A percentile compares a stretch with the other conserved stretches of the same genome.
phyloP scores from a whole-genome alignment of 2,113 vertebrate genomes.

The Aphyosemion australe region DNA sequence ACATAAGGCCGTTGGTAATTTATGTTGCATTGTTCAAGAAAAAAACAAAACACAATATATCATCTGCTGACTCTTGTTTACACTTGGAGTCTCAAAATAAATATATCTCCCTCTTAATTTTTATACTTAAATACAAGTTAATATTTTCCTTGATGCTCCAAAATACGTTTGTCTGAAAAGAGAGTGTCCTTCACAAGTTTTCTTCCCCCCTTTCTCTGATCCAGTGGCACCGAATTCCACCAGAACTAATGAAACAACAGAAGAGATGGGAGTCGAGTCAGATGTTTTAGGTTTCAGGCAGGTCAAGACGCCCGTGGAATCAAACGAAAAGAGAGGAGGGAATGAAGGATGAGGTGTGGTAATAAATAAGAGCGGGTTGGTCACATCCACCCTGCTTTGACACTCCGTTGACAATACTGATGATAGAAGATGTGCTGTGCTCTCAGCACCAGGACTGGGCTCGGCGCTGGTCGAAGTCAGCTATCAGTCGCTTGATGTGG shows the following conservation, averaged over 20 bases:
- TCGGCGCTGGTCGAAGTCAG: slow-evolving; percentile 85
- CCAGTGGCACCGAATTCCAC: slow-evolving; percentile 55
- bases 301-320: slow-evolving; percentile 72
- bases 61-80: slow-evolving; percentile 67
- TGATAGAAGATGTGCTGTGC: slow-evolving; percentile 38
- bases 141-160: slow-evolving; percentile 76
- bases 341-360: slow-evolving; percentile 48
- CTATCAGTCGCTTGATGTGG: slow-evolving; percentile 89
- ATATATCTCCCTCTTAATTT: slow-evolving; percentile 75
- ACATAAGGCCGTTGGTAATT: slow-evolving; percentile 69
- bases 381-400: slow-evolving; percentile 40
- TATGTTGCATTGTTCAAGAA: slow-evolving; percentile 86
- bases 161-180: slow-evolving; percentile 68
- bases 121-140: slow-evolving; percentile 77
- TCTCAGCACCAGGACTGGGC: slow-evolving; percentile 78
- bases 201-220: slow-evolving; percentile 25
- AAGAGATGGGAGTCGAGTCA: slow-evolving; percentile 33
- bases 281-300: slow-evolving; percentile 62
- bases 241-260: slow-evolving; percentile 43
- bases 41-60: slow-evolving; percentile 81
- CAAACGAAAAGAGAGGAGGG: slow-evolving; percentile 54
- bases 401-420: slow-evolving; percentile 61
- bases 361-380: slow-evolving; percentile 63
- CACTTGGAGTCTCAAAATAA: slow-evolving; percentile 75
- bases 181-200: slow-evolving; percentile 67